phyloP scores from a whole-genome alignment of 1,140 invertebrate genomes.

The silkworm (Bombyx mori) region ASM3026992v2 NC_085116.1:4424501-4425000 shows the following conservation, averaged over 20 bases:
- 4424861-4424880: too few relatives aligned
- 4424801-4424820: too few relatives aligned
- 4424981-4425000: constrained; percentile 52
- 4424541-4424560: constrained; percentile 98
- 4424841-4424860: too few relatives aligned
- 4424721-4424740: too few relatives aligned
- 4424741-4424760: too few relatives aligned
- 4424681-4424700: constrained; percentile 87
- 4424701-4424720: too few relatives aligned
- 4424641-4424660: constrained; percentile 97
- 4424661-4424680: constrained; percentile 91
- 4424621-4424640: constrained; percentile 99
- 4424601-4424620: constrained; percentile 98
- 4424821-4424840: too few relatives aligned
- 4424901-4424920: background rate
- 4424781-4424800: too few relatives aligned
- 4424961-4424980: background rate
- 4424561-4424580: constrained; percentile 97
- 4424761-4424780: too few relatives aligned
- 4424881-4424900: background rate
- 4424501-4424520: constrained; percentile 98
- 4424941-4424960: background rate
- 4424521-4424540: constrained; percentile 98
- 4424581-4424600: constrained; percentile 99
- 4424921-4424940: background rate